phyloP scores from a whole-genome alignment of 1,140 invertebrate genomes.

The Vanessa atalanta region DNA sequence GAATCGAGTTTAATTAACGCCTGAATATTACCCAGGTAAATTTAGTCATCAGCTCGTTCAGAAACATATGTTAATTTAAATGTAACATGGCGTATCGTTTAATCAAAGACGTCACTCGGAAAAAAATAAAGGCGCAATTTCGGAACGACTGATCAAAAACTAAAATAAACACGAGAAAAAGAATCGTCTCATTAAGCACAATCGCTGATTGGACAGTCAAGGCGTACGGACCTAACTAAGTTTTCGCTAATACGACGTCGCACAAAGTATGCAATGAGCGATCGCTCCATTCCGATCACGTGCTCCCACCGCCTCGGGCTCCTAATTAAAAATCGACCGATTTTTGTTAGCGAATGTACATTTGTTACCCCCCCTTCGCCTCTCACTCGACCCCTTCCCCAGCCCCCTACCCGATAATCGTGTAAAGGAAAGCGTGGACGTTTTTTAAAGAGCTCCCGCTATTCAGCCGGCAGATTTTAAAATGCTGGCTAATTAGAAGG shows the following conservation, averaged over 20 bases:
- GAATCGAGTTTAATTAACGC: no score
- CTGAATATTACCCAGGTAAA: no score
- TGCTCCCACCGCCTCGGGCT: constrained; percentile 48
- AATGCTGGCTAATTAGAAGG: constrained; percentile 59
- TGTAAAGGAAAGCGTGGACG: constrained; percentile 57
- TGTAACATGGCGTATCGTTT: background rate
- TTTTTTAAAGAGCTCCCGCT: constrained; percentile 53
- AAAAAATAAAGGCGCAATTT: constrained; percentile 25
- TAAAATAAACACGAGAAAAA: constrained; percentile 46
- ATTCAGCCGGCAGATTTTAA: constrained; percentile 56
- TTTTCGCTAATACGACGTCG: constrained; percentile 59
- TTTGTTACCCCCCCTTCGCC: constrained; percentile 43
- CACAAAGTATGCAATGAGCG: constrained; percentile 59
- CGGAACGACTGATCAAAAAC: constrained; percentile 11
- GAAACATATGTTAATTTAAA: no score
- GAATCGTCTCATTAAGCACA: constrained; percentile 57
- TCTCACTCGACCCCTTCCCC: constrained; percentile 29
- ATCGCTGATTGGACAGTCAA: constrained; percentile 68
- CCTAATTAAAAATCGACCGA: constrained; percentile 77
- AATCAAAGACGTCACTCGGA: constrained; percentile 16
- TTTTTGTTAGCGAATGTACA: constrained; percentile 71
- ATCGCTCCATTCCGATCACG: constrained; percentile 68
- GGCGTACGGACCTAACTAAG: constrained; percentile 56
- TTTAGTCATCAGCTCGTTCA: no score
- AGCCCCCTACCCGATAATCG: constrained; percentile 51